Conservation (phyloP, 2,888 invertebrate species). For the Gonocerus acuteangulatus region DNA sequence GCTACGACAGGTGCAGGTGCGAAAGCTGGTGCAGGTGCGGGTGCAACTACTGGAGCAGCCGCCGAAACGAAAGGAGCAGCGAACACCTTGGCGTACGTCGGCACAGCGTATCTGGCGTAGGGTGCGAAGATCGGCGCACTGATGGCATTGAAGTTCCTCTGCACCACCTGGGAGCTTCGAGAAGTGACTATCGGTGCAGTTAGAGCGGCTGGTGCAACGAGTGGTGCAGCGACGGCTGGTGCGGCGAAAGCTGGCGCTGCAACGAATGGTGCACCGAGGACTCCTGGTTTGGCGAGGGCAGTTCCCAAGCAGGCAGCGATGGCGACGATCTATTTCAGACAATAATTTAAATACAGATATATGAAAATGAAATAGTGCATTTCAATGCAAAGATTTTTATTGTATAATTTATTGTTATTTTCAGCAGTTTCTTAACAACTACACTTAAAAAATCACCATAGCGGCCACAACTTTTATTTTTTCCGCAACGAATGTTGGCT, state of each 20-base stretch:
- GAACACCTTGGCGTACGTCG: neutral
- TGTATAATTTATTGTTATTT: too few relatives aligned
- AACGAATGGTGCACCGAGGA: neutral
- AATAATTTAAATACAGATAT: too few relatives aligned
- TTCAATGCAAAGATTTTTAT: too few relatives aligned
- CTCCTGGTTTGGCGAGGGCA: conserved; percentile 4
- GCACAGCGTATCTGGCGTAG: too few relatives aligned
- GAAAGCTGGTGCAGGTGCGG: conserved; percentile 43
- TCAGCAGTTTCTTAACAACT: too few relatives aligned
- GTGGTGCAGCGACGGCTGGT: conserved; percentile 31
- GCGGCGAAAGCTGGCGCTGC: conserved; percentile 7
- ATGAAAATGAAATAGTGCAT: too few relatives aligned
- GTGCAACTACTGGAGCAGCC: conserved; percentile 36
- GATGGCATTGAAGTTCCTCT: conserved; percentile 45
- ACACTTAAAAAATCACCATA: too few relatives aligned
- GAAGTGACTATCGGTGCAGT: conserved; percentile 54
- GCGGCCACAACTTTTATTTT: too few relatives aligned
- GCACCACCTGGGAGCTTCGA: conserved; percentile 55
- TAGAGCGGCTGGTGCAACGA: conserved; percentile 27
- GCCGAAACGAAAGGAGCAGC: conserved; percentile 38
- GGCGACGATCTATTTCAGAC: neutral
- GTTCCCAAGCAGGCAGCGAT: neutral
- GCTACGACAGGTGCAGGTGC: conserved; percentile 15
- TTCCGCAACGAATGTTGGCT: too few relatives aligned
- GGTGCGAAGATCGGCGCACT: conserved; percentile 44